phyloP scores from a whole-genome alignment of 2,888 invertebrate genomes.

The Fissipunctia ypsillon region DNA sequence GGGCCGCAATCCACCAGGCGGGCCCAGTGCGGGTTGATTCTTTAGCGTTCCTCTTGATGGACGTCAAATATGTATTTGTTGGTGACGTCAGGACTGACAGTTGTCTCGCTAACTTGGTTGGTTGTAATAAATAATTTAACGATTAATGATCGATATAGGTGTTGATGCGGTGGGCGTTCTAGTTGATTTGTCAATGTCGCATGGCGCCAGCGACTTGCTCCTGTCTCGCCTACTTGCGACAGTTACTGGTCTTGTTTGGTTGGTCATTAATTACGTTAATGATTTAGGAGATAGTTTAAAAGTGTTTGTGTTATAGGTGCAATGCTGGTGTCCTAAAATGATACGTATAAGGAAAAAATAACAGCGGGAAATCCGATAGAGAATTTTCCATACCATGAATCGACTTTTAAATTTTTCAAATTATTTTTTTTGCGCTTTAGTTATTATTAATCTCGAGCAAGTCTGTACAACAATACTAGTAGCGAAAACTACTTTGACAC shows the following conservation, averaged over 20 bases:
- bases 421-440: background rate
- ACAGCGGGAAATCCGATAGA: background rate
- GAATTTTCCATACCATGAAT: background rate
- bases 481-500: slow-evolving; percentile 13
- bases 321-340: background rate
- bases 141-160: slow-evolving; percentile 41
- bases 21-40: background rate
- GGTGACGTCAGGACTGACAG: background rate
- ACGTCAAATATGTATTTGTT: background rate
- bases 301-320: background rate
- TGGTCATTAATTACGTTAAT: slow-evolving; percentile 28
- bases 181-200: slow-evolving; percentile 67
- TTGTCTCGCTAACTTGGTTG: background rate
- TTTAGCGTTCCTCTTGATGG: background rate
- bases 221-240: slow-evolving; percentile 57
- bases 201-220: slow-evolving; percentile 57
- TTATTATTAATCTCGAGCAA: background rate
- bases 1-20: background rate
- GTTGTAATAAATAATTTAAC: background rate
- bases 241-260: slow-evolving; percentile 49
- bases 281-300: slow-evolving; percentile 21
- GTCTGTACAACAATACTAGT: background rate
- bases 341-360: background rate
- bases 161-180: slow-evolving; percentile 59
- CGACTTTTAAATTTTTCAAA: too few species aligned